Evolutionary conservation across 2,888 invertebrate species (phyloP).

Genomic region (Netelia fuscicornis): DNA sequence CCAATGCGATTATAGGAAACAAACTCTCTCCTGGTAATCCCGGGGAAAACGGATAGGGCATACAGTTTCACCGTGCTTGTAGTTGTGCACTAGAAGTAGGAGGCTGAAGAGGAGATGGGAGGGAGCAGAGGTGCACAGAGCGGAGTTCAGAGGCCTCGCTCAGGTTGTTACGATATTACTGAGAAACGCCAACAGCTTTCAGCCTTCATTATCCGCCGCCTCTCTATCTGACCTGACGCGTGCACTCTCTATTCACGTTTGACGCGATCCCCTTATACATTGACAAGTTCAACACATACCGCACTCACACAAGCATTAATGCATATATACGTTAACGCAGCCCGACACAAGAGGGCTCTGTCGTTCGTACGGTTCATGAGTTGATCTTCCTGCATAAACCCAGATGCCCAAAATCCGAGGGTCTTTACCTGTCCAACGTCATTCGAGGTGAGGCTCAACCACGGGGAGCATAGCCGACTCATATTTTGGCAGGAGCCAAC

Average conservation of each 20-base stretch:
- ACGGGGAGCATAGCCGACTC: slow-evolving; percentile 86
- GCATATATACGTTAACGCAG: neutral
- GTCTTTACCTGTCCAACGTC: slow-evolving; percentile 88
- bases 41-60: slow-evolving; percentile 43
- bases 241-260: slow-evolving; percentile 30
- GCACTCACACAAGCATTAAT: slow-evolving; percentile 4
- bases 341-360: slow-evolving; percentile 2
- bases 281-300: neutral
- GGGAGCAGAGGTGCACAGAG: neutral
- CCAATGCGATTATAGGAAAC: slow-evolving; percentile 77
- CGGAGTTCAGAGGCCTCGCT: neutral
- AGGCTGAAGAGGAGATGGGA: no score
- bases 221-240: slow-evolving; percentile 26
- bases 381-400: slow-evolving; percentile 41
- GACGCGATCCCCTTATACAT: neutral
- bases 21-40: slow-evolving; percentile 67
- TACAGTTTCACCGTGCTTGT: slow-evolving; percentile 32
- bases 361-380: slow-evolving; percentile 26
- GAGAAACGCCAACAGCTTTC: slow-evolving; percentile 41
- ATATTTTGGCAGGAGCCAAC: slow-evolving; percentile 89
- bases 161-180: slow-evolving; percentile 33
- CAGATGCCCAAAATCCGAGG: slow-evolving; percentile 87
- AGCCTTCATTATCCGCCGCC: slow-evolving; percentile 43
- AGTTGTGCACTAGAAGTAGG: neutral
- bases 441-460: slow-evolving; percentile 86